These are phyloP conservation scores for Thymallus thymallus DNA, from an alignment of 2,113 vertebrate genomes.

Conservation along the genomic window DNA sequence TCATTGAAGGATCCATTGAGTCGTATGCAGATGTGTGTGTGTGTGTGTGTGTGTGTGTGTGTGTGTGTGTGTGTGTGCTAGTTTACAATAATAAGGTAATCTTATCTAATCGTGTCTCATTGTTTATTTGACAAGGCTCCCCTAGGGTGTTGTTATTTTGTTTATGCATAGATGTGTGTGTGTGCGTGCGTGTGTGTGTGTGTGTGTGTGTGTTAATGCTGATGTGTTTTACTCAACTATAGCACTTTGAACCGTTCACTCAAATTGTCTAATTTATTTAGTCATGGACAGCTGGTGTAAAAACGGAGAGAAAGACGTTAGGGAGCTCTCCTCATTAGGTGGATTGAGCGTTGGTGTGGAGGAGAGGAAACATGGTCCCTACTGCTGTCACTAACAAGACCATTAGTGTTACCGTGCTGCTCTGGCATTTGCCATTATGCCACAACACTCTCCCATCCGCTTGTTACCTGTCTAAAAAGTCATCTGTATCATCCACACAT, in stretches of 20 bases:
- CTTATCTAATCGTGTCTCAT: slow-evolving; percentile 60
- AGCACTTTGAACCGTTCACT: not conserved
- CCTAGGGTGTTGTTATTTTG: slow-evolving; percentile 41
- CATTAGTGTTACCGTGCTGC: slow-evolving; percentile 15
- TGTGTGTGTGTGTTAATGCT: no score
- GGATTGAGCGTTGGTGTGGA: not conserved
- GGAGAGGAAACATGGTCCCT: not conserved
- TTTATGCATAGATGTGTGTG: not conserved
- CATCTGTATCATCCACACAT: not conserved
- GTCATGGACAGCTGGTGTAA: not conserved
- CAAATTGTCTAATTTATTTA: slow-evolving; percentile 3
- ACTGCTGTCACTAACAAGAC: slow-evolving; percentile 13
- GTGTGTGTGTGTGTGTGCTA: slow-evolving; percentile 22
- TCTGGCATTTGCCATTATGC: not conserved
- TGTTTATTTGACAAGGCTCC: slow-evolving; percentile 61
- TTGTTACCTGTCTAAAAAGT: slow-evolving; percentile 7
- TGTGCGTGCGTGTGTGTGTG: no score
- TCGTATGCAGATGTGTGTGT: slow-evolving; percentile 27
- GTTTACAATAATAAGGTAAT: slow-evolving; percentile 61
- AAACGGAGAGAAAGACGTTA: not conserved
- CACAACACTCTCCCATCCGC: not conserved
- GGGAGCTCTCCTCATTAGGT: not conserved
- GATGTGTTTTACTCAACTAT: not conserved
- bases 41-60: slow-evolving; percentile 27
- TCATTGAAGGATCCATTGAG: slow-evolving; percentile 57